Percentiles rank a stretch among this genome's conserved stretches.
Conservation (phyloP, 2,888 invertebrate species). For the Subacronicta megacephala region DNA sequence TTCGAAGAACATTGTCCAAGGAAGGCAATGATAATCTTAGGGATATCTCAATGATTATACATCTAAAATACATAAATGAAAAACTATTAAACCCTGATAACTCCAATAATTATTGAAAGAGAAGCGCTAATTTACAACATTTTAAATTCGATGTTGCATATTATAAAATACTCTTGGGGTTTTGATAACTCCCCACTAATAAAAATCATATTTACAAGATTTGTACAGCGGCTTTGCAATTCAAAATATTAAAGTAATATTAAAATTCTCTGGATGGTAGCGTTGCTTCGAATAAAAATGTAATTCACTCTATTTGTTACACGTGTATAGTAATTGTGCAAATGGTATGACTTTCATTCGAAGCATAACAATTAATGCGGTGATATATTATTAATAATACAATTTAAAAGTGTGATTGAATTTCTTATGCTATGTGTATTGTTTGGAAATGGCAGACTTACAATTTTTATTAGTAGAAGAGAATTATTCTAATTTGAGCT, state of each 20-base stretch:
- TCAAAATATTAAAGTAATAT: conserved; percentile 22
- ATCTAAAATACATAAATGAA: conserved; percentile 78
- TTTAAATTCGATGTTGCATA: conserved; percentile 86
- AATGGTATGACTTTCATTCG: conserved; percentile 22
- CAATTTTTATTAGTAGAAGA: conserved; percentile 71
- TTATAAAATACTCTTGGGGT: conserved; percentile 77
- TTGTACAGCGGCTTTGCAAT: conserved; percentile 55
- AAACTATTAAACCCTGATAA: conserved; percentile 87
- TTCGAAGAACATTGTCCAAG: conserved; percentile 66
- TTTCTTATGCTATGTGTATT: conserved; percentile 44
- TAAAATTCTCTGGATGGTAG: conserved; percentile 10
- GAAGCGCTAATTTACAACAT: conserved; percentile 84
- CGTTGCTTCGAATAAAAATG: conserved; percentile 41
- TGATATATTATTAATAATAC: conserved; percentile 22
- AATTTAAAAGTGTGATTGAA: conserved; percentile 36
- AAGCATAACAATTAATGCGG: conserved; percentile 25
- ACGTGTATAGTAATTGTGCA: conserved; percentile 12
- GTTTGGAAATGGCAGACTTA: conserved; percentile 43
- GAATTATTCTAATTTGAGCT: conserved; percentile 83
- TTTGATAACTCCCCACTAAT: conserved; percentile 67
- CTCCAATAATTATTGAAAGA: conserved; percentile 86
- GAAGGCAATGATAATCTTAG: conserved; percentile 71
- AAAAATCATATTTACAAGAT: conserved; percentile 63
- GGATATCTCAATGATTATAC: conserved; percentile 60
- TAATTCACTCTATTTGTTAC: conserved; percentile 2